Evolutionary conservation across 2,113 vertebrate species (phyloP), one percentile per base, ranked within the genome.

Genomic region (Seriola quinqueradiata): DNA sequence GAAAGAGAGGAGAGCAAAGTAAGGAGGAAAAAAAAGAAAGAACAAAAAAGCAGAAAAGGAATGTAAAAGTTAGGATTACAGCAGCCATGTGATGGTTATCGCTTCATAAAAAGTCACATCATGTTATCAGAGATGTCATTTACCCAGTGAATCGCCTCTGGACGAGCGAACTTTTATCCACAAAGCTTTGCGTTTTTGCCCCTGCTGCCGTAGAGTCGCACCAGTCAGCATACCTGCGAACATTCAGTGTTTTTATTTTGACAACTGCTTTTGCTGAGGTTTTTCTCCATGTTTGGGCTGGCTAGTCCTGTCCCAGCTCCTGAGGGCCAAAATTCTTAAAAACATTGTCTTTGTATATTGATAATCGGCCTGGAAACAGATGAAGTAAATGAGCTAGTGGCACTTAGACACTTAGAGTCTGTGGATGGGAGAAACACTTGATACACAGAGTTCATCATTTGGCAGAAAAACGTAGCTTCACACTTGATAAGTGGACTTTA

Each of bases 261-360:
- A 80, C 44, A 59, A 55, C 58, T 73, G 72, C 57, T 82, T 70
- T 82, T 63, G 40, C 77, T 84, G 78, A 69, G 77, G 82, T 83
- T 84, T 89, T 84, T 90, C 89, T 94, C 94, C 93, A 91, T 94
- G 89, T 95, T 95, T 95, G 94, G 94, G 78, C 88, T 86, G 88
- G 54, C 82, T 81, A 85, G 77, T 91, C 50, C 72, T 87, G 87
- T 90, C 85, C 85, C 78, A 87, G 84, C 42, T 80, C 83, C 79
- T 85, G 46, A 83, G 88, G 75, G 77, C 65, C 10, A 83, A 75
- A 75, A 75, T 59, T 65, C 68, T 21, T 70, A 88, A 86, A 83
- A 87, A 83, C 76, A 79, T 85, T 88, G 81, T 87, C 70, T 77
- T 84, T 77, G 79, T 92, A 82, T 89, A 84, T 70, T 86, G 84